phyloP scores from a whole-genome alignment of 2,888 invertebrate species.

The Yponomeuta sedellus region DNA sequence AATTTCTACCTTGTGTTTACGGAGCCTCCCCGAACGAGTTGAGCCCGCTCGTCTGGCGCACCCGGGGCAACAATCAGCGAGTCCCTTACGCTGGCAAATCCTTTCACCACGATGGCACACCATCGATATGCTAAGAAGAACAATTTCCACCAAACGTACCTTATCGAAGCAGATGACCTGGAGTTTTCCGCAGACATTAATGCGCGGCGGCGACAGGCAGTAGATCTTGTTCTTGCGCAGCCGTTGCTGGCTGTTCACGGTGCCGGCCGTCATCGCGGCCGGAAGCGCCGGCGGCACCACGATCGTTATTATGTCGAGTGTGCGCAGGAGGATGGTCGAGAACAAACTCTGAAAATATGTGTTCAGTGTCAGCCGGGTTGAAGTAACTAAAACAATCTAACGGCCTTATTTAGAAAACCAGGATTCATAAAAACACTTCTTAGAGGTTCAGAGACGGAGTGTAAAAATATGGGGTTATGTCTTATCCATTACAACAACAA shows the following conservation, averaged over 20 bases:
- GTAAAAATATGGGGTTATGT: too few species aligned
- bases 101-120: too few species aligned
- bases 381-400: background rate
- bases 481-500: too few species aligned
- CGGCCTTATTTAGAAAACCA: too few species aligned
- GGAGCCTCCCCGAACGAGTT: too few species aligned
- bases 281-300: conserved; percentile 95
- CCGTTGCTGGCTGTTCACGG: conserved; percentile 84
- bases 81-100: too few species aligned
- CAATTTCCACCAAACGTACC: conserved; percentile 85
- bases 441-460: too few species aligned
- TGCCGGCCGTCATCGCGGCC: conserved; percentile 90
- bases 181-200: conserved; percentile 87
- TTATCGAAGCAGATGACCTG: conserved; percentile 93
- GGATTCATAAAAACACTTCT: too few species aligned
- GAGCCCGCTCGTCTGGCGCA: too few species aligned
- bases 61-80: too few species aligned
- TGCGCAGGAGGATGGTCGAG: conserved; percentile 82
- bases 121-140: too few species aligned
- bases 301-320: conserved; percentile 93
- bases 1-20: too few species aligned
- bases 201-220: conserved; percentile 86
- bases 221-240: conserved; percentile 81
- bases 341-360: conserved; percentile 58
- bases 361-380: background rate